These are phyloP conservation scores for Cheilosia vernalis DNA, from an alignment of 2,888 invertebrate genomes.

Conservation along the genomic window DNA sequence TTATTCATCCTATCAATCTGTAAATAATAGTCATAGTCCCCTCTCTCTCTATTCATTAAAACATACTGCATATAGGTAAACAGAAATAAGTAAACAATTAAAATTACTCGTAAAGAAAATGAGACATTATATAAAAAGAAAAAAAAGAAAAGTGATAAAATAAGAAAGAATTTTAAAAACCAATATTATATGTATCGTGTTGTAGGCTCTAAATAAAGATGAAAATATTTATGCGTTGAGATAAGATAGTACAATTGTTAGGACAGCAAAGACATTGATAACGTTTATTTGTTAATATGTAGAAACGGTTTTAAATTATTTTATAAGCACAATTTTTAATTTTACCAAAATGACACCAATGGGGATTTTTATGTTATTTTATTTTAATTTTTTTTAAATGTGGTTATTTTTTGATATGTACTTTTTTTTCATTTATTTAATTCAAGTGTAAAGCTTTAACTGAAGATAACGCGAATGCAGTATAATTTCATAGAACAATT, in stretches of 20 bases:
- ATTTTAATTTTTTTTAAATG: slow-evolving; percentile 25
- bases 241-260: slow-evolving; percentile 74
- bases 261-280: slow-evolving; percentile 71
- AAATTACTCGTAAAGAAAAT: slow-evolving; percentile 36
- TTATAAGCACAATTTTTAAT: slow-evolving; percentile 66
- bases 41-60: slow-evolving; percentile 23
- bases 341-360: slow-evolving; percentile 67
- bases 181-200: slow-evolving; percentile 48
- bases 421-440: slow-evolving; percentile 34
- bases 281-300: slow-evolving; percentile 63
- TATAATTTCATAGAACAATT: slow-evolving; percentile 63
- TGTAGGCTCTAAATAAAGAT: slow-evolving; percentile 59
- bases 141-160: slow-evolving; percentile 47
- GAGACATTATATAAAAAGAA: background rate
- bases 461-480: slow-evolving; percentile 48
- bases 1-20: slow-evolving; percentile 42
- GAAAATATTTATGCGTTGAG: slow-evolving; percentile 67
- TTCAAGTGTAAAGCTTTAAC: slow-evolving; percentile 54
- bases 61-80: slow-evolving; percentile 43
- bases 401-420: slow-evolving; percentile 12
- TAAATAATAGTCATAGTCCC: slow-evolving; percentile 62
- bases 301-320: slow-evolving; percentile 55
- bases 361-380: slow-evolving; percentile 53
- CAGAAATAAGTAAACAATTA: slow-evolving; percentile 19
- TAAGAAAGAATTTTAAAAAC: slow-evolving; percentile 53